phyloP scores from a whole-genome alignment of 2,888 invertebrate genomes.

The Noctua pronuba region DNA sequence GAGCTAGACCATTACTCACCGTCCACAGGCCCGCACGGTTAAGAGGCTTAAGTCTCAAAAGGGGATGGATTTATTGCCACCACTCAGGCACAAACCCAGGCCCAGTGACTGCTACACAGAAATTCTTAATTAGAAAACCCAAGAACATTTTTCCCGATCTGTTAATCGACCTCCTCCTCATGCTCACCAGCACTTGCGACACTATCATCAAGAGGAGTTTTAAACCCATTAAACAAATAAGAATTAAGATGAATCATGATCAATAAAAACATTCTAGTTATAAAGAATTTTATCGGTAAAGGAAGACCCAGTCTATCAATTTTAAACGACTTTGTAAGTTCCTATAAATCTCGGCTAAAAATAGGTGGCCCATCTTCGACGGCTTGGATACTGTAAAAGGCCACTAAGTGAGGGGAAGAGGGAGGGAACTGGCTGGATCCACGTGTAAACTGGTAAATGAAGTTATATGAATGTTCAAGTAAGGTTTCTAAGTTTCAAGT shows the following conservation, averaged over 20 bases:
- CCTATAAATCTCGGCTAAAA: not conserved
- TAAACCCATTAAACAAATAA: not conserved
- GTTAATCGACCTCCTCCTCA: not conserved
- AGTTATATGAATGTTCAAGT: slow-evolving; percentile 15
- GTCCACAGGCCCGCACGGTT: too few species aligned
- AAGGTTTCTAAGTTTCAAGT: slow-evolving; percentile 12
- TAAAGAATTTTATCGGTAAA: not conserved
- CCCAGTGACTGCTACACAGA: not conserved
- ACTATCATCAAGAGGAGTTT: not conserved
- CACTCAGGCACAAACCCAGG: not conserved
- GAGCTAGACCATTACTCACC: too few species aligned
- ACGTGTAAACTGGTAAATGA: slow-evolving; percentile 27
- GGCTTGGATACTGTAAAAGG: not conserved
- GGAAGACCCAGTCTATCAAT: not conserved
- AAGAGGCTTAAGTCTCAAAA: not conserved
- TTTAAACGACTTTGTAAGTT: not conserved
- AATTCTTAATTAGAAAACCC: not conserved
- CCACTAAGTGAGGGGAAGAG: slow-evolving; percentile 2
- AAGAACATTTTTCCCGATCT: not conserved
- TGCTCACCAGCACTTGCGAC: not conserved
- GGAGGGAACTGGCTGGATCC: not conserved
- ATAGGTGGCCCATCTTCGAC: not conserved
- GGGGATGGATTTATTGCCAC: not conserved
- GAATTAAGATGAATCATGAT: not conserved
- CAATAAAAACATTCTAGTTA: not conserved